Base-by-base conservation (phyloP, 2,888 invertebrate species). In the Schizotus pectinicornis region DNA sequence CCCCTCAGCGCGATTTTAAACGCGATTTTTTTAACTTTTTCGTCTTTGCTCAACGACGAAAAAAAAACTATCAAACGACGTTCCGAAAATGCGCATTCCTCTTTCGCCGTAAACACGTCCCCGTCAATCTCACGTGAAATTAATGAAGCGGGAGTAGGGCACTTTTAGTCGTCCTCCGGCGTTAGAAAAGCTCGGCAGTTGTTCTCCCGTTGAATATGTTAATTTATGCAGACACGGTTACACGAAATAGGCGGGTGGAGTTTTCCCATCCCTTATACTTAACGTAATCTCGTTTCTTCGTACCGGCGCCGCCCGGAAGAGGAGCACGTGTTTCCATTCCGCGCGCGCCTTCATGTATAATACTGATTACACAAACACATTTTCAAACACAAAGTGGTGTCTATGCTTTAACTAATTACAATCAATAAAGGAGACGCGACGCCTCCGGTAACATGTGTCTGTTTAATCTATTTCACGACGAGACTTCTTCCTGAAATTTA, bases 141-240 rank as follows among this genome's bases (percentile, higher is more conserved):
- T 34, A 46, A 46, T 34, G 35, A 46, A 46, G 33, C 34, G 43
- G 8, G 13, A 43, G 32, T 22, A 22, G 22, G 22, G 22, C 22
- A 22, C 30, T 30, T 7, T 31, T 30, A 31, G 9, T 7, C 31
- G n/a, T 43, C 7, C 14, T 50, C 39, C 31, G 30, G 14, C 35
- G 43, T 47, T 49, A 48, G 41, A 38, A 55, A 52, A 52, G 30
- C 36, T 42, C 13, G 14, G 13, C 36, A 32, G 41, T 52, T 56
- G 47, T 51, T 56, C 51, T n/a, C 30, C 36, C 42, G 55, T 38
- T 37, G 56, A 52, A 56, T 60, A 67, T 65, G 63, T 62, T 62
- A 67, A 67, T 65, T 46, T 65, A 67, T 67, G 63, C 62, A 59
- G 67, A 62, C 65, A 62, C 54, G 62, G 54, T 61, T 62, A 67